Evolutionary conservation across 2,797 vertebrate species (phyloP).

Genomic region (Coregonus ussuriensis): DNA sequence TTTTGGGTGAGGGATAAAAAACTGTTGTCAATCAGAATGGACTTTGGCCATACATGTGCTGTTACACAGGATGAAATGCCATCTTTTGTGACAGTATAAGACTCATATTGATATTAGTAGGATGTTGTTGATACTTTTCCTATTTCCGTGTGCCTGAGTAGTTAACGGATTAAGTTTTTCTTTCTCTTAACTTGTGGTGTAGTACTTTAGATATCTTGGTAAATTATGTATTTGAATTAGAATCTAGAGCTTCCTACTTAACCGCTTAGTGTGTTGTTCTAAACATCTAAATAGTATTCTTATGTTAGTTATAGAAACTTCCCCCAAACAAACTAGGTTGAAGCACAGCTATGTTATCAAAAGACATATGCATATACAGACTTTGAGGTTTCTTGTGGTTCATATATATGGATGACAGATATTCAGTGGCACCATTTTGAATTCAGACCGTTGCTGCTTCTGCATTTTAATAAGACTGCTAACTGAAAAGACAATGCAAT

Average conservation of each 20-base stretch:
- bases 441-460: slow-evolving; percentile 14
- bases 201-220: background rate
- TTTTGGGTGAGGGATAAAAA: background rate
- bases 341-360: slow-evolving; percentile 11
- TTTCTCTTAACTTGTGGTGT: slow-evolving; percentile 22
- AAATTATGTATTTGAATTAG: slow-evolving; percentile 7
- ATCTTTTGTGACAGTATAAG: background rate
- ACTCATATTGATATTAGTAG: background rate
- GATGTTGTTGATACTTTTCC: slow-evolving; percentile 9
- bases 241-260: slow-evolving; percentile 37
- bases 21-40: too few species aligned
- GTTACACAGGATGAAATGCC: too few species aligned
- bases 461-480: slow-evolving; percentile 16
- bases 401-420: background rate
- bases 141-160: background rate
- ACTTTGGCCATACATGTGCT: background rate
- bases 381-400: slow-evolving; percentile 4
- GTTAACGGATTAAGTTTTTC: slow-evolving; percentile 15
- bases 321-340: background rate
- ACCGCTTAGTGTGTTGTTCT: background rate
- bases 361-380: slow-evolving; percentile 29
- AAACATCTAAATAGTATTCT: background rate
- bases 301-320: background rate
- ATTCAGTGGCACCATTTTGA: background rate
- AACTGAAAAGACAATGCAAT: slow-evolving; percentile 20